phyloP scores from a whole-genome alignment of 2,888 invertebrate genomes.

The Synanthedon formicaeformis region DNA sequence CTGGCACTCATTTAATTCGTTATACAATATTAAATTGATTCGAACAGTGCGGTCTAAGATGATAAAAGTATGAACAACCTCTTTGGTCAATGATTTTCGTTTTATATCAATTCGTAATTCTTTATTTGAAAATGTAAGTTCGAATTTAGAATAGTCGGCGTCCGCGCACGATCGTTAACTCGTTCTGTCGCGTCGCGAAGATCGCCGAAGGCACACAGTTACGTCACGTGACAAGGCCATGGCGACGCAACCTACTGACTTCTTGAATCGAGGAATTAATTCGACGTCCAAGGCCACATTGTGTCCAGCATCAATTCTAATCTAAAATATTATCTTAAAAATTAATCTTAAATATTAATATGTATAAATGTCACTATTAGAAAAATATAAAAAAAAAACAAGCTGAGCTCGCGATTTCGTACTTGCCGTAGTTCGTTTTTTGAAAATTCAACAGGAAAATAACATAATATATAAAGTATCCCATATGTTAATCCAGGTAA shows the following conservation, averaged over 20 bases:
- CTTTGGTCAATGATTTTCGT: neutral
- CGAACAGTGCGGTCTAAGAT: too few relatives aligned
- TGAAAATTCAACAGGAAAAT: too few relatives aligned
- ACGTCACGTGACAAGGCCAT: slow-evolving; percentile 44
- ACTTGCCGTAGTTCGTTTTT: too few relatives aligned
- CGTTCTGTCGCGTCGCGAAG: slow-evolving; percentile 34
- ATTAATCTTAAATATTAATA: too few relatives aligned
- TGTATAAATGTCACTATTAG: too few relatives aligned
- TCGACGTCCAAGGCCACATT: slow-evolving; percentile 30
- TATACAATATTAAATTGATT: neutral
- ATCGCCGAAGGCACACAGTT: slow-evolving; percentile 37
- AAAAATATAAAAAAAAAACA: too few relatives aligned
- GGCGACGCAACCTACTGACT: slow-evolving; percentile 35
- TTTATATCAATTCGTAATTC: neutral
- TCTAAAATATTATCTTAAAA: neutral
- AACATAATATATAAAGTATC: too few relatives aligned
- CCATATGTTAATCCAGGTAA: too few relatives aligned
- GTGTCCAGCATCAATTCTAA: neutral
- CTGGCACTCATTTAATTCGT: neutral
- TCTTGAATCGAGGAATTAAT: slow-evolving; percentile 40
- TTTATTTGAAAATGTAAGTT: slow-evolving; percentile 5
- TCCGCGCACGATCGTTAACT: slow-evolving; percentile 35
- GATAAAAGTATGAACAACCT: neutral
- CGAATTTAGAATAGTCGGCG: slow-evolving; percentile 22
- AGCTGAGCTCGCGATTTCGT: too few relatives aligned